Evolutionary conservation across 1,140 invertebrate species (phyloP), one percentile per base, ranked within the genome.

Genomic region (Cephus cinctus): DNA sequence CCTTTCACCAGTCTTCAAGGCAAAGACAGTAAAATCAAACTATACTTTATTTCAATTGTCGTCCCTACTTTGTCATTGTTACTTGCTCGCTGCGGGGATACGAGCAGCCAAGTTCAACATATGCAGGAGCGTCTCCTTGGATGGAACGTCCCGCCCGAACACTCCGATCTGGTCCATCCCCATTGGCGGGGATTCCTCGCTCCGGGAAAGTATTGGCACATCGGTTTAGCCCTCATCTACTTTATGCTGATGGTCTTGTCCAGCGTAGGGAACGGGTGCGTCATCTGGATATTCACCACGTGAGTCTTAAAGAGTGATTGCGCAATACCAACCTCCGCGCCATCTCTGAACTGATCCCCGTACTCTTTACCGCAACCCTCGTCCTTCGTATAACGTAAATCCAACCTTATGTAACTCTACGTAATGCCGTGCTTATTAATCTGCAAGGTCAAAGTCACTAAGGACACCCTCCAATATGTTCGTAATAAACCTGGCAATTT

Each of bases 211-310:
- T 83, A 83, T 57, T 85, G 83, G 77, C 87, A 90, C 57, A 84
- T 85, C 45, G 73, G 83, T n/a, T 67, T 91, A 2, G 89, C 87
- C 3, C 75, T 90, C 40, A 79, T 84, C 59, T 92, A 86, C 65
- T 79, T 84, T 14, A 73, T 85, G 42, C 79, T 92, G 2, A 84
- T 89, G 71, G 56, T 83, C 1, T 76, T 82, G 2, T 88, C 85
- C 2, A 16, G 85, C 0, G 70, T 83, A n/a, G 90, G 90, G 1
- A 92, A 92, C 67, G 84, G 86, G 8, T 82, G 89, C 39, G 90
- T 92, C 36, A 79, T 92, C 46, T 92, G 86, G 82, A 87, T 91
- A 59, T 92, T 92, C 67, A 81, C 83, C 53, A 87, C 88, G 81
- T 90, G 77, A 82, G 83, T 78, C 51, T 36, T 15, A 27, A 32